These are phyloP conservation scores for Cisticola juncidis DNA, from an alignment of 2,113 vertebrate genomes.

Conservation along the genomic window DNA sequence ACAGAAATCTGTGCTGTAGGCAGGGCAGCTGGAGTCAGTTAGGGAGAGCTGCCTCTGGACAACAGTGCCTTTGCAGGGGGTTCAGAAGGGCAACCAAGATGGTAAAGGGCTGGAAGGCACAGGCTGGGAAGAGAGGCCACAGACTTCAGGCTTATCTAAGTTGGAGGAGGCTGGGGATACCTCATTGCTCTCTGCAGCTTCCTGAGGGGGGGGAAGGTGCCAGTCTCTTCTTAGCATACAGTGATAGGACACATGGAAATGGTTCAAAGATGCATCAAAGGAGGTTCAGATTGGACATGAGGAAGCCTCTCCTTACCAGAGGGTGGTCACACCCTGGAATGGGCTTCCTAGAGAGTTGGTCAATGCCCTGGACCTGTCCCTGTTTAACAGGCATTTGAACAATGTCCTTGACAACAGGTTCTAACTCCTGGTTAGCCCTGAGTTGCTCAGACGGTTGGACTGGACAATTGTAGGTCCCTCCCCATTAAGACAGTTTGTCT, in stretches of 20 bases:
- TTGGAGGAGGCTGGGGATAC: neutral
- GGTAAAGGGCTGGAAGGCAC: neutral
- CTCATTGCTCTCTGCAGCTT: neutral
- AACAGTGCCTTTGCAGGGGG: neutral
- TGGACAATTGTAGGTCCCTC: neutral
- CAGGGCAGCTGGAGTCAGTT: neutral
- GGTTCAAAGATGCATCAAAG: neutral
- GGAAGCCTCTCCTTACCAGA: neutral
- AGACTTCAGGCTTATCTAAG: neutral
- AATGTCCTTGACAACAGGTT: neutral
- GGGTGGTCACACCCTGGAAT: neutral
- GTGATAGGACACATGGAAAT: fast-evolving
- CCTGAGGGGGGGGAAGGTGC: neutral
- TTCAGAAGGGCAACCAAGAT: neutral
- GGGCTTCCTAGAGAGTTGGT: neutral
- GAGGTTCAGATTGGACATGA: neutral
- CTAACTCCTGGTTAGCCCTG: neutral
- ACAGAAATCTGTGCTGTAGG: neutral
- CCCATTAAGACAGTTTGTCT: neutral
- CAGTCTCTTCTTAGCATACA: neutral
- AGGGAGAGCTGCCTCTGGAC: neutral
- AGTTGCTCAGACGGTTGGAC: neutral
- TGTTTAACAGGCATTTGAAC: neutral
- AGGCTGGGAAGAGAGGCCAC: neutral
- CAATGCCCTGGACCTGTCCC: neutral